A percentile compares a stretch with the other conserved stretches of the same genome.
These are phyloP conservation scores for Halictus rubicundus DNA, from an alignment of 1,140 invertebrate species.

Conservation along the genomic window DNA sequence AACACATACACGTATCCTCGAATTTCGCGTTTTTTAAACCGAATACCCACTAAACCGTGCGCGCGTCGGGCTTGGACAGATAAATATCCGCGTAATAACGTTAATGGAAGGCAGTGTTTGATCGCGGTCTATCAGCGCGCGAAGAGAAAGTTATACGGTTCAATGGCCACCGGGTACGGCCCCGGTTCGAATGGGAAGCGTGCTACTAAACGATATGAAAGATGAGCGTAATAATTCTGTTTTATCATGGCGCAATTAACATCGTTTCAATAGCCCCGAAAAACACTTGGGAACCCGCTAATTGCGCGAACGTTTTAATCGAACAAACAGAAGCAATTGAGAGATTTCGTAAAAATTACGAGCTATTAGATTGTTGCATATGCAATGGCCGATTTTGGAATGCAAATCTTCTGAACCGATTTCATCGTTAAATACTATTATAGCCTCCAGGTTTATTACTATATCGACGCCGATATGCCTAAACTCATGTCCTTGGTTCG, in stretches of 20 bases:
- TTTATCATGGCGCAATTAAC: constrained; percentile 24
- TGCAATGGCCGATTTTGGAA: too few species aligned
- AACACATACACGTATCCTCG: constrained; percentile 11
- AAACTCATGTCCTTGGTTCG: too few species aligned
- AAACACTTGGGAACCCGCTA: neutral
- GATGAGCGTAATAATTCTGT: constrained; percentile 39
- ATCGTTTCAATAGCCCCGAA: neutral
- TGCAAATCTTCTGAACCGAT: too few species aligned
- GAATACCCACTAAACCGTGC: constrained; percentile 26
- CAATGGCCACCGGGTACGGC: constrained; percentile 10
- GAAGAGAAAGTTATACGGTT: constrained; percentile 52
- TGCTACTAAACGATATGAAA: neutral
- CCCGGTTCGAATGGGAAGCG: constrained; percentile 16
- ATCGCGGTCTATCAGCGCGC: constrained; percentile 49
- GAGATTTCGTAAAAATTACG: too few species aligned
- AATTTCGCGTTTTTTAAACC: constrained; percentile 49
- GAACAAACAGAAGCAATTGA: too few species aligned
- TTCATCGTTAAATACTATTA: too few species aligned
- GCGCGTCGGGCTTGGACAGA: constrained; percentile 27
- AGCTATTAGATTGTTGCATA: too few species aligned
- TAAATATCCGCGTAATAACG: constrained; percentile 60
- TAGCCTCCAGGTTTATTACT: too few species aligned
- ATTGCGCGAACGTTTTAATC: neutral
- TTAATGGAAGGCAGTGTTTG: constrained; percentile 61
- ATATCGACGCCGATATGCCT: too few species aligned